Evolutionary conservation across 1,140 invertebrate genomes (phyloP), one percentile per base, ranked within the genome.

Genomic region (Drosophila guanche): DNA sequence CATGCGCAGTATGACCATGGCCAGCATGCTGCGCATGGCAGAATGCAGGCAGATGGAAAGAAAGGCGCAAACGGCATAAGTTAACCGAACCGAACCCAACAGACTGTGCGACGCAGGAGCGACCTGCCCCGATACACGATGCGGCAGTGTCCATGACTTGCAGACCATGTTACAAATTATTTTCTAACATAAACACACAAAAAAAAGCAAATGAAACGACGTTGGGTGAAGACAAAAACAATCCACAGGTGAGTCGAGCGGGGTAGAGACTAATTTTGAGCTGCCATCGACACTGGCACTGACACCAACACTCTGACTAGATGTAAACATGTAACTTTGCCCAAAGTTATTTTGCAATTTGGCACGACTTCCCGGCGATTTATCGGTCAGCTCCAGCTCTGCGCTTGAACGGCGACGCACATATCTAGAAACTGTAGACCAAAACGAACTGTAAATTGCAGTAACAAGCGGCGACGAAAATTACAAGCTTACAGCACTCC

Each of bases 11-110:
- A 91, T 89, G 5, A 80, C 60, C 55, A 91, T 63, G 50, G 76
- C 78, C 5, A 90, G 66, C 72, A 84, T 86, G 56, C 79, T 90
- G 1, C 90, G 77, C 50, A 91, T 67, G 16, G 53, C 65, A 23
- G 80, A 69, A 1, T 90, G 90, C 4, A 90, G 50, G 3, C 75
- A 29, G 41, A 78, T 81, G 5, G 70, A 33, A 1, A 90, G 7
- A 40, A 91, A 91, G 23, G 90, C 79, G 41, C 90, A 91, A 7
- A 90, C 22, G 4, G 90, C 73, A 16, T 89, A 91, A 20, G 75
- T 83, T 2, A 91, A 43, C 0, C 90, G 70, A 0, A 66, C 85
- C 0, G 90, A 90, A 5, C 86, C 76, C 56, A 67, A 33, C 43
- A 45, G 68, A 37, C 6, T 12, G 10, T 29, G 47, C 8, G 22